These are phyloP conservation scores for Lasioglossum vierecki DNA, from an alignment of 2,888 invertebrate genomes.

Conservation along the genomic window DNA sequence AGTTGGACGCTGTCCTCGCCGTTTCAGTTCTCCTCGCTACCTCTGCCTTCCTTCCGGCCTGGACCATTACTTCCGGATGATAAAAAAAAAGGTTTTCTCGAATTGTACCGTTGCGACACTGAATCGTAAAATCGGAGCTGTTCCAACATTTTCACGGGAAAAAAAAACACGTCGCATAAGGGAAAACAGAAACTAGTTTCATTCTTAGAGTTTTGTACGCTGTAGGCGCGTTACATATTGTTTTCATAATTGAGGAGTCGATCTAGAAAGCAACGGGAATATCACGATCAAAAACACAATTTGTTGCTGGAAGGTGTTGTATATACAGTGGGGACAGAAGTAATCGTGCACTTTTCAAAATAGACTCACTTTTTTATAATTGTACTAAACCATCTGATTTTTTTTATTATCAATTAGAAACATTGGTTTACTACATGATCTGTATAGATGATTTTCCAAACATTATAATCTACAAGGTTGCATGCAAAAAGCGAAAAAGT, in stretches of 20 bases:
- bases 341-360: no score
- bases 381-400: no score
- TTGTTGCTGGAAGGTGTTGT: no score
- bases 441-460: no score
- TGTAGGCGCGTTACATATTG: fast-evolving
- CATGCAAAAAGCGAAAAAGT: no score
- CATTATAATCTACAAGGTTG: no score
- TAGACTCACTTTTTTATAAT: no score
- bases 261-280: neutral
- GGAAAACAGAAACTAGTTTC: neutral
- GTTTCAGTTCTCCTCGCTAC: neutral
- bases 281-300: no score
- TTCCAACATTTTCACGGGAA: neutral
- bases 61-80: neutral
- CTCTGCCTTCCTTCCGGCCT: slow-evolving; percentile 1
- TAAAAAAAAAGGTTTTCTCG: neutral
- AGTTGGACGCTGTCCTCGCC: slow-evolving; percentile 13
- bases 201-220: neutral
- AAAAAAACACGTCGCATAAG: neutral
- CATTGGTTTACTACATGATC: no score
- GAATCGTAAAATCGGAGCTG: slow-evolving; percentile 4
- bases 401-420: no score
- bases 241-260: neutral
- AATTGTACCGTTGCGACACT: neutral
- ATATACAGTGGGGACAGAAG: no score